A percentile compares a stretch with the other conserved stretches of the same genome.
These are phyloP conservation scores for Pterophyllum scalare DNA, from an alignment of 2,113 vertebrate genomes.

Conservation along the genomic window DNA sequence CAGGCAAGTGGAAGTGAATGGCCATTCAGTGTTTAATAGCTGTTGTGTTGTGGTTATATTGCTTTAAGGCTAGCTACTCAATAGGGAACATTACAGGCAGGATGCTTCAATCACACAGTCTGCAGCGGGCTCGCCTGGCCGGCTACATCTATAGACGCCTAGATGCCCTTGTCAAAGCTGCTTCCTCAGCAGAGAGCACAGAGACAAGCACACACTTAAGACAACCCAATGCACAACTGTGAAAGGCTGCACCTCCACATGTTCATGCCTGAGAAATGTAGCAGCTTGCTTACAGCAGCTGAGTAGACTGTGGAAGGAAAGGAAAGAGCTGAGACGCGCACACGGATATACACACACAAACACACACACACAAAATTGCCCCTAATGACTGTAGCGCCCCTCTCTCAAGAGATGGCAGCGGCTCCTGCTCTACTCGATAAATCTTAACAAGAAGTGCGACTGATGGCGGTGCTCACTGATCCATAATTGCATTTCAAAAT, in stretches of 20 bases:
- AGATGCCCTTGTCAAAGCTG: conserved; percentile 71
- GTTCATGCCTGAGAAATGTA: conserved; percentile 74
- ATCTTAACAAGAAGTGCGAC: conserved; percentile 83
- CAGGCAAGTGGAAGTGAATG: conserved; percentile 41
- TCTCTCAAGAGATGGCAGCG: conserved; percentile 75
- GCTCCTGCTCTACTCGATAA: conserved; percentile 80
- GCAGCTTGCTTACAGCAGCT: conserved; percentile 66
- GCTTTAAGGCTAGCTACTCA: conserved; percentile 63
- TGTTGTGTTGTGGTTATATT: conserved; percentile 38
- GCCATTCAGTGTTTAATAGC: conserved; percentile 47
- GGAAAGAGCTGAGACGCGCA: conserved; percentile 24
- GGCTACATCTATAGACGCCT: conserved; percentile 55
- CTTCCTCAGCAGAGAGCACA: conserved; percentile 65
- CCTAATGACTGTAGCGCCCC: conserved; percentile 78
- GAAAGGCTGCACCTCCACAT: conserved; percentile 68
- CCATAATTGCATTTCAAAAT: conserved; percentile 85
- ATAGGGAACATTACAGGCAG: conserved; percentile 57
- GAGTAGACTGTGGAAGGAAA: conserved; percentile 63
- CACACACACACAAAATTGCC: conserved; percentile 58
- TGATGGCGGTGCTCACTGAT: conserved; percentile 82
- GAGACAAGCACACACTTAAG: conserved; percentile 62
- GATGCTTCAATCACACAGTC: conserved; percentile 73
- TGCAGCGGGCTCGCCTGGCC: conserved; percentile 54
- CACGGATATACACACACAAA: conserved; percentile 24
- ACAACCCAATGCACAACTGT: conserved; percentile 41